Conservation (phyloP, 2,797 vertebrate genomes). For the Anguilla anguilla region DNA sequence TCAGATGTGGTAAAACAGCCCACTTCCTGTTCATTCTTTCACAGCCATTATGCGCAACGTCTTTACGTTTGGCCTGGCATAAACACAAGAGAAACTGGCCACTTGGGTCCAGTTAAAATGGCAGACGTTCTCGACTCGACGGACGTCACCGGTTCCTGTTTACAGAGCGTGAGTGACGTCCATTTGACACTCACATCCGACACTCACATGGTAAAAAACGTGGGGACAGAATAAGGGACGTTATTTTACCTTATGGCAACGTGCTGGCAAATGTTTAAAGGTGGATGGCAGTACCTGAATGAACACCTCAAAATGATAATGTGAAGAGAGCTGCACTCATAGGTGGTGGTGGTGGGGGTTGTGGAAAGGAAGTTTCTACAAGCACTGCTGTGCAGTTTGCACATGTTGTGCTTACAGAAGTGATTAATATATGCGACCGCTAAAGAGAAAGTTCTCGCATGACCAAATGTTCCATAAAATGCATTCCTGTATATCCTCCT, state of each 20-base stretch:
- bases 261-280: not conserved
- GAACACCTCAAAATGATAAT: not conserved
- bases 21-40: not conserved
- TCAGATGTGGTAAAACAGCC: not conserved
- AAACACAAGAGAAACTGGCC: conserved; percentile 9
- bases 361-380: not conserved
- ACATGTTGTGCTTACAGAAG: not conserved
- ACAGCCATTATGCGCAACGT: no score
- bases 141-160: not conserved
- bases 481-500: not conserved
- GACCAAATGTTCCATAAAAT: not conserved
- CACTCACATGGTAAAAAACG: not conserved
- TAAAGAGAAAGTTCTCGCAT: not conserved
- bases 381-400: not conserved
- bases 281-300: not conserved
- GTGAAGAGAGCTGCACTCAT: not conserved
- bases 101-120: conserved; percentile 4
- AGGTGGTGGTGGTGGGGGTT: not conserved
- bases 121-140: not conserved
- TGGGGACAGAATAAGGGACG: not conserved
- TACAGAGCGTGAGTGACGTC: not conserved
- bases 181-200: not conserved
- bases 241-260: not conserved
- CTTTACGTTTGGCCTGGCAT: not conserved
- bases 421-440: not conserved